Evolutionary conservation across 2,888 invertebrate species (phyloP).

Genomic region (Agrilus mali): DNA sequence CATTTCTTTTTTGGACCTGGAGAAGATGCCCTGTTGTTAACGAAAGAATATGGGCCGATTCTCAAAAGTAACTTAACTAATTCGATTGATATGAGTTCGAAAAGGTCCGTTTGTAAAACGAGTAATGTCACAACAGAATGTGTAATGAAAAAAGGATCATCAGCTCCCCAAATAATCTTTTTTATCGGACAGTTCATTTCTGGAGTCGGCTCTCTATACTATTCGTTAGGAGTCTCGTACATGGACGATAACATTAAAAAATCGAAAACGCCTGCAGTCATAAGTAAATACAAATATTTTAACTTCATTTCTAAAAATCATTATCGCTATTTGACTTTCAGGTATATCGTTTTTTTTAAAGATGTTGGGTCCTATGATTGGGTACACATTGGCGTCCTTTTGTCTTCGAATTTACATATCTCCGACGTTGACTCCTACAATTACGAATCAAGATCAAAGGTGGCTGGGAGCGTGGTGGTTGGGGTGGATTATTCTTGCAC

Average conservation of each 20-base stretch:
- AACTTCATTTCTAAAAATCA: neutral
- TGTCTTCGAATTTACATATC: slow-evolving; percentile 54
- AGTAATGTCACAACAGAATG: slow-evolving; percentile 19
- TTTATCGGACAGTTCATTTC: slow-evolving; percentile 58
- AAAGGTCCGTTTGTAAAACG: neutral
- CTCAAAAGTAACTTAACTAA: slow-evolving; percentile 29
- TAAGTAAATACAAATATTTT: slow-evolving; percentile 39
- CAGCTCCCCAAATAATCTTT: slow-evolving; percentile 46
- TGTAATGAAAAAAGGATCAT: slow-evolving; percentile 36
- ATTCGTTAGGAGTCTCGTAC: slow-evolving; percentile 56
- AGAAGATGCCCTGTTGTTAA: slow-evolving; percentile 48
- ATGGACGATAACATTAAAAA: slow-evolving; percentile 68
- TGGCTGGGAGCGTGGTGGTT: slow-evolving; percentile 82
- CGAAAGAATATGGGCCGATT: slow-evolving; percentile 43
- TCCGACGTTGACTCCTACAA: slow-evolving; percentile 49
- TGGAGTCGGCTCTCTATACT: slow-evolving; percentile 55
- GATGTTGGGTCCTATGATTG: slow-evolving; percentile 57
- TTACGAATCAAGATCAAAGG: slow-evolving; percentile 53
- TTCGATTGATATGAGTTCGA: slow-evolving; percentile 20
- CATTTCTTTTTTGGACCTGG: slow-evolving; percentile 59
- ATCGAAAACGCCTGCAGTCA: slow-evolving; percentile 56
- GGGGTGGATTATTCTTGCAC: slow-evolving; percentile 54
- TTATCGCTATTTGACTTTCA: slow-evolving; percentile 21
- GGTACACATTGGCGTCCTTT: slow-evolving; percentile 51
- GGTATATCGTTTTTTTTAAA: slow-evolving; percentile 54